Conservation (phyloP, 2,888 invertebrate genomes). For the Drosophila eohydei region DNA sequence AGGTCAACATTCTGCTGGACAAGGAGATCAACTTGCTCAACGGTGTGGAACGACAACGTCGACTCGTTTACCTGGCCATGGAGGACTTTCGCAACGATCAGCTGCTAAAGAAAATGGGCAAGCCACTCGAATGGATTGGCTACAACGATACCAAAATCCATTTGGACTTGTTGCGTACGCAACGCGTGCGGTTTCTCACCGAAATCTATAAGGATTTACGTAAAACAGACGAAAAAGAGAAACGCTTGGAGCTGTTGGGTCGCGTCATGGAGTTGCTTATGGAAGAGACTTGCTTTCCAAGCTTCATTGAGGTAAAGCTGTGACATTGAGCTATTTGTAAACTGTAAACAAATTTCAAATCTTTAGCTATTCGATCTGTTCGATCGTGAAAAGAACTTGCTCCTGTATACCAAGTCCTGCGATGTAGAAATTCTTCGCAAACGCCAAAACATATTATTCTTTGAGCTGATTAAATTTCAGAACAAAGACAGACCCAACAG, state of each 20-base stretch:
- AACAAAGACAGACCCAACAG: slow-evolving; percentile 69
- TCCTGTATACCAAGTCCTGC: slow-evolving; percentile 79
- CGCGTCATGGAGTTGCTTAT: slow-evolving; percentile 88
- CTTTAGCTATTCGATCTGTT: slow-evolving; percentile 81
- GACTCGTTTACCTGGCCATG: slow-evolving; percentile 87
- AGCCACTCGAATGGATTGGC: slow-evolving; percentile 91
- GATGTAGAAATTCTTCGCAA: slow-evolving; percentile 83
- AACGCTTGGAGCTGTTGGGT: slow-evolving; percentile 89
- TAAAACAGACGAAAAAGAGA: slow-evolving; percentile 87
- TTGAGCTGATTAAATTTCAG: slow-evolving; percentile 82
- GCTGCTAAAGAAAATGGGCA: slow-evolving; percentile 89
- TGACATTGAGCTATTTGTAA: background rate
- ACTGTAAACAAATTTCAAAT: background rate
- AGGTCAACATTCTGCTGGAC: slow-evolving; percentile 89
- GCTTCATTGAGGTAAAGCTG: slow-evolving; percentile 73
- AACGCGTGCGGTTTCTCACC: slow-evolving; percentile 91
- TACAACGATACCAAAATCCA: slow-evolving; percentile 89
- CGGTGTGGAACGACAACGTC: slow-evolving; percentile 89
- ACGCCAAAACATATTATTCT: slow-evolving; percentile 81
- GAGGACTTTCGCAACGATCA: slow-evolving; percentile 87
- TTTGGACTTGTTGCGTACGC: slow-evolving; percentile 93
- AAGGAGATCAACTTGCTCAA: slow-evolving; percentile 87
- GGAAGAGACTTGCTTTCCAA: slow-evolving; percentile 78
- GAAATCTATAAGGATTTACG: slow-evolving; percentile 89
- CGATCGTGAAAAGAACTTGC: slow-evolving; percentile 82